Conservation (phyloP, 2,113 vertebrate genomes). For the Bucco capensis region DNA sequence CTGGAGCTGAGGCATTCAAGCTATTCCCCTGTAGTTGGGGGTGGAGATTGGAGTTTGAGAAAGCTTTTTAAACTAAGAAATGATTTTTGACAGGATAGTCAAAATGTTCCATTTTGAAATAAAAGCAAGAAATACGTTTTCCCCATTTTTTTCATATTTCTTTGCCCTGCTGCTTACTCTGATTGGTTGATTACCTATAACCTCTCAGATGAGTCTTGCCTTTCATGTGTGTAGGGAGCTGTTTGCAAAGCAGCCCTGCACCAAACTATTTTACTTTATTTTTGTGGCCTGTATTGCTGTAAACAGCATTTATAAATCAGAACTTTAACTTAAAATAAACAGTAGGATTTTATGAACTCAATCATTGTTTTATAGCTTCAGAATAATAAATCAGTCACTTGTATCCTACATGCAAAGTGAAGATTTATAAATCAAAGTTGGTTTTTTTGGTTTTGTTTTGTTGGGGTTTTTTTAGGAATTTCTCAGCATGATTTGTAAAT, state of each 20-base stretch:
- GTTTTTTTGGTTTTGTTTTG: background rate
- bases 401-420: slow-evolving; percentile 63
- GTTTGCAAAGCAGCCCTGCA: background rate
- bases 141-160: background rate
- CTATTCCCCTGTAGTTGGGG: background rate
- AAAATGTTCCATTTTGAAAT: background rate
- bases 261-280: background rate
- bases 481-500: slow-evolving; percentile 65
- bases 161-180: background rate
- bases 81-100: background rate
- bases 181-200: background rate
- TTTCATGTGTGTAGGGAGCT: background rate
- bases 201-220: background rate
- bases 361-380: slow-evolving; percentile 43
- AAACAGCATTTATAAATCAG: slow-evolving; percentile 57
- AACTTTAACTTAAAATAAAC: slow-evolving; percentile 50
- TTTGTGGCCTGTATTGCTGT: background rate
- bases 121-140: background rate
- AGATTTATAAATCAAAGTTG: slow-evolving; percentile 69
- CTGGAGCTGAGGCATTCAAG: background rate
- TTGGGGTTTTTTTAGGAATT: slow-evolving; percentile 51
- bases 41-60: background rate
- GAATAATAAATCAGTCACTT: slow-evolving; percentile 63
- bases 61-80: slow-evolving; percentile 16
- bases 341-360: slow-evolving; percentile 59